Conservation (phyloP, 2,797 vertebrate species). For the Microchirus variegatus region DNA sequence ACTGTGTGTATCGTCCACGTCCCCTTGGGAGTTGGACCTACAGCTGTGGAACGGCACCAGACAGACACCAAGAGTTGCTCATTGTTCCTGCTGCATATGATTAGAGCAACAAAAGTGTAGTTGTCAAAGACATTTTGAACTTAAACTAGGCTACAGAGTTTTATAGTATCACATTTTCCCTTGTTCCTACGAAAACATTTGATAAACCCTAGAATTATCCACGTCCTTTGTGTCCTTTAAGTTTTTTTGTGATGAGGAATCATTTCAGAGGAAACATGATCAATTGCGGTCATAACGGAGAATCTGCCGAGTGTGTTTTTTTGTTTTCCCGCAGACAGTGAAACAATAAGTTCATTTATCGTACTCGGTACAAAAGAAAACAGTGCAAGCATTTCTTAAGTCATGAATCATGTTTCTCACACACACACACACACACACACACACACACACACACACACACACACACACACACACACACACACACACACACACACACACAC, state of each 20-base stretch:
- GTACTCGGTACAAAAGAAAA: slow-evolving; percentile 22
- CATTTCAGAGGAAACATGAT: slow-evolving; percentile 44
- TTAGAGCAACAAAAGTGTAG: background rate
- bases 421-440: slow-evolving; percentile 4
- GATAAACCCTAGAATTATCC: slow-evolving; percentile 21
- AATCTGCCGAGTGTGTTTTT: slow-evolving; percentile 39
- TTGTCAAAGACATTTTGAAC: background rate
- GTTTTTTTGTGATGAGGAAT: slow-evolving; percentile 48
- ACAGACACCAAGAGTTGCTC: slow-evolving; percentile 8
- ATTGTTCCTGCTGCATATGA: slow-evolving; percentile 9
- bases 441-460: slow-evolving; percentile 16
- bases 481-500: slow-evolving; percentile 4
- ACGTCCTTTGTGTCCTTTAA: slow-evolving; percentile 41
- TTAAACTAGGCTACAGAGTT: slow-evolving; percentile 12
- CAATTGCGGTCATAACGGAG: slow-evolving; percentile 20
- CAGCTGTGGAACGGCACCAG: slow-evolving; percentile 10
- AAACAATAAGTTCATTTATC: slow-evolving; percentile 60
- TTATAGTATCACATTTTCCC: slow-evolving; percentile 3
- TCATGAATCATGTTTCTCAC: slow-evolving; percentile 43
- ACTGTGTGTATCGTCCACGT: slow-evolving; percentile 3
- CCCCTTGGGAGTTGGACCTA: slow-evolving; percentile 5
- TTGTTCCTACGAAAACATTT: slow-evolving; percentile 1
- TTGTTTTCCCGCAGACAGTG: slow-evolving; percentile 34
- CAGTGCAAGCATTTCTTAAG: slow-evolving; percentile 36
- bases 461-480: slow-evolving; percentile 7